Percentiles rank a stretch among this genome's conserved stretches.
These are phyloP conservation scores for Odocoileus hemionus DNA, from an alignment of 2,113 vertebrate species.

Conservation along the genomic window DNA sequence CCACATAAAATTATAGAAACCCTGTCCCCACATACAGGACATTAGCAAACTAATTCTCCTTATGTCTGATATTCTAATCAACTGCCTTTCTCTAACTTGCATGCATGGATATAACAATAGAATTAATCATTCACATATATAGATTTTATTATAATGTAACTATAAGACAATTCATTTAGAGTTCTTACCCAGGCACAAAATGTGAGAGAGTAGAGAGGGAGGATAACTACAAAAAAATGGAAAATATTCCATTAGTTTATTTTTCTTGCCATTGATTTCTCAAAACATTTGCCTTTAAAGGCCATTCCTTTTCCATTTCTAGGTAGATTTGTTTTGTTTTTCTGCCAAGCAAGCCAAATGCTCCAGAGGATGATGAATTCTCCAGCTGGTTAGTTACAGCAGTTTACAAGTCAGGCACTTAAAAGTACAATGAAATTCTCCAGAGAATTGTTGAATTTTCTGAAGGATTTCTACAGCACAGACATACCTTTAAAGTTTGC, in stretches of 20 bases:
- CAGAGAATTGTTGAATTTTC: slow-evolving; percentile 54
- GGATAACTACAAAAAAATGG: neutral
- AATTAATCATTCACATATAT: neutral
- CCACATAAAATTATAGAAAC: neutral
- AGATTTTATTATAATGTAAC: neutral
- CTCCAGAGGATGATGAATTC: slow-evolving; percentile 60
- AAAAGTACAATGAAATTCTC: slow-evolving; percentile 52
- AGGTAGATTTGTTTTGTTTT: slow-evolving; percentile 49
- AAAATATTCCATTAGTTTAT: neutral
- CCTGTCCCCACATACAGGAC: neutral
- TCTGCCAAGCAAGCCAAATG: slow-evolving; percentile 36
- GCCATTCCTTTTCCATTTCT: slow-evolving; percentile 42
- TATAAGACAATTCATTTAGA: neutral
- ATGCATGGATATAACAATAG: neutral
- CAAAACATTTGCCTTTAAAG: slow-evolving; percentile 47
- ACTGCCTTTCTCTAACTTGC: neutral
- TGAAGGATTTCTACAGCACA: slow-evolving; percentile 3
- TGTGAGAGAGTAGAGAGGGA: neutral
- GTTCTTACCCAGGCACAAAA: neutral
- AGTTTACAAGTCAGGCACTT: slow-evolving; percentile 19
- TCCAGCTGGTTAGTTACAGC: slow-evolving; percentile 56
- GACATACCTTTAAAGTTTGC: slow-evolving; percentile 7
- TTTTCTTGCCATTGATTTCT: slow-evolving; percentile 40
- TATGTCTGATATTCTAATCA: neutral
- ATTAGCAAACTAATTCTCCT: neutral